Evolutionary conservation across 2,888 invertebrate genomes (phyloP).

Genomic region (Hyles lineata): DNA sequence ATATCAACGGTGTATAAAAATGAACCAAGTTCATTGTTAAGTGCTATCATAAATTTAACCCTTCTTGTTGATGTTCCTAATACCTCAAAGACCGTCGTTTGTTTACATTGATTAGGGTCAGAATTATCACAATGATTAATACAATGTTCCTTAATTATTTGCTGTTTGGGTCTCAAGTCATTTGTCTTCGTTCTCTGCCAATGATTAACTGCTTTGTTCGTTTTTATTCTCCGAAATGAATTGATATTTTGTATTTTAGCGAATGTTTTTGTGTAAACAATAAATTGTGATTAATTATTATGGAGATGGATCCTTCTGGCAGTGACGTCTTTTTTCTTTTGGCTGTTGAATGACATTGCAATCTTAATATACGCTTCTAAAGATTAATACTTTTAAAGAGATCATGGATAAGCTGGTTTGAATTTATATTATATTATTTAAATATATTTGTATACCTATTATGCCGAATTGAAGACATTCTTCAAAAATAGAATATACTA

Average conservation of each 20-base stretch:
- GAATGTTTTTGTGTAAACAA: slow-evolving; percentile 23
- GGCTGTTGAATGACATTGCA: slow-evolving; percentile 14
- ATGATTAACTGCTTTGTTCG: slow-evolving; percentile 23
- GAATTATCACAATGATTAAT: slow-evolving; percentile 23
- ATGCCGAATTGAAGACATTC: no score
- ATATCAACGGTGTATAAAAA: no score
- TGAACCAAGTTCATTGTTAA: no score
- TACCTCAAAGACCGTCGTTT: neutral
- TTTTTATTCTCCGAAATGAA: slow-evolving; percentile 8
- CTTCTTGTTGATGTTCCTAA: no score
- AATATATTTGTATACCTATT: no score
- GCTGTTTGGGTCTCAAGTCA: slow-evolving; percentile 1
- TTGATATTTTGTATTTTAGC: slow-evolving; percentile 17
- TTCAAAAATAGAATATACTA: no score
- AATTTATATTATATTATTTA: no score
- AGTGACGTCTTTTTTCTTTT: neutral
- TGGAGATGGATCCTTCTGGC: neutral
- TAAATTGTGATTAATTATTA: slow-evolving; percentile 25
- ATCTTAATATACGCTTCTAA: neutral
- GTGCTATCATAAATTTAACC: no score
- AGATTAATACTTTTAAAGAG: neutral
- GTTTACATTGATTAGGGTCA: slow-evolving; percentile 23
- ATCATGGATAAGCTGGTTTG: neutral
- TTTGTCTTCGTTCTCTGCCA: slow-evolving; percentile 21
- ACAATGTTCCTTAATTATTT: slow-evolving; percentile 16